Conservation (phyloP, 1,140 invertebrate genomes). For the Magallana ariakensis region DNA sequence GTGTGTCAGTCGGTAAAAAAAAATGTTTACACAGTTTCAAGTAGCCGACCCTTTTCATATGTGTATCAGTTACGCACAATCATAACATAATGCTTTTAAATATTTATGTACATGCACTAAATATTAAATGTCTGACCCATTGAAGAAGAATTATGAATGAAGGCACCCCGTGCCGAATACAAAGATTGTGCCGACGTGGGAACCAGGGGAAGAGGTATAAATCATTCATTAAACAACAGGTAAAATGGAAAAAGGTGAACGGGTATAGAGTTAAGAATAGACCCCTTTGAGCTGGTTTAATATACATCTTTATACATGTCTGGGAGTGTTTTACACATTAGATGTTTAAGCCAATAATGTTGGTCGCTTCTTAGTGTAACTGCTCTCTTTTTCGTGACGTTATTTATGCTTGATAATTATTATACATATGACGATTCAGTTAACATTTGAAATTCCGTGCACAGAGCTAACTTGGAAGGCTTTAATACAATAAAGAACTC, state of each 20-base stretch:
- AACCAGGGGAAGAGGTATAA: not conserved
- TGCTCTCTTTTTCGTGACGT: no score
- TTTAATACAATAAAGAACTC: no score
- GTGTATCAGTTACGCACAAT: not conserved
- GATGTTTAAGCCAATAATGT: no score
- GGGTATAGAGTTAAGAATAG: not conserved
- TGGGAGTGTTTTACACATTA: no score
- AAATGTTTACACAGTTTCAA: conserved; percentile 25
- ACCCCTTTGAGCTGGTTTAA: not conserved
- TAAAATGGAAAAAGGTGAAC: not conserved
- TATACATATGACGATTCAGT: no score
- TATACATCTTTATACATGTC: no score
- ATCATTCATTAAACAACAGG: not conserved
- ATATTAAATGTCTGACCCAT: conserved; percentile 8
- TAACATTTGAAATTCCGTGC: no score
- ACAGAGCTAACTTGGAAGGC: no score
- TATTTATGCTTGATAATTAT: no score
- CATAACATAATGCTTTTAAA: not conserved
- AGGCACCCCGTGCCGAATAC: not conserved
- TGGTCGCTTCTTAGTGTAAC: no score
- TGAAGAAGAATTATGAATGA: conserved; percentile 24
- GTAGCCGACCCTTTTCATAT: not conserved
- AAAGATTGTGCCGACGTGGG: not conserved
- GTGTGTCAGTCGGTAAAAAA: not conserved
- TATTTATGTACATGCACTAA: conserved; percentile 37